A percentile compares a stretch with the other conserved stretches of the same genome.
These are phyloP conservation scores for Cheumatopsyche charites DNA, from an alignment of 1,140 invertebrate species.

Conservation along the genomic window DNA sequence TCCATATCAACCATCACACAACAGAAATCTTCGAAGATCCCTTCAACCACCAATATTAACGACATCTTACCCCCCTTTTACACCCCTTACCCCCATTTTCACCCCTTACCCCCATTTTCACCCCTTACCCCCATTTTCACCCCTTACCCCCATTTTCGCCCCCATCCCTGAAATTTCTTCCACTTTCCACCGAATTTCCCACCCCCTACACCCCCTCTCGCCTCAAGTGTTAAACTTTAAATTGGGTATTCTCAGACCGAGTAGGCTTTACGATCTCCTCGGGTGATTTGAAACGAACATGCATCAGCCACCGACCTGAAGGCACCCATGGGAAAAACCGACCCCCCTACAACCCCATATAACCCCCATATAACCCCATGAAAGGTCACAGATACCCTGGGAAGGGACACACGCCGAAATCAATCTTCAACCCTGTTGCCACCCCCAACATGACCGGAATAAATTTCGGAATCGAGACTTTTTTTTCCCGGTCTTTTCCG, in stretches of 20 bases:
- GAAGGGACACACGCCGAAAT: conserved; percentile 24
- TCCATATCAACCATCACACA: too few relatives aligned
- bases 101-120: too few relatives aligned
- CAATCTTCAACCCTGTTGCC: conserved; percentile 16
- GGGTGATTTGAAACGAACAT: conserved; percentile 31
- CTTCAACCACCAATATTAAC: too few relatives aligned
- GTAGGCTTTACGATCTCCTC: conserved; percentile 30
- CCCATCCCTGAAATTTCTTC: background rate
- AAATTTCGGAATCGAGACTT: conserved; percentile 29
- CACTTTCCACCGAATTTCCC: too few relatives aligned
- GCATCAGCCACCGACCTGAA: conserved; percentile 14
- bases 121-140: too few relatives aligned
- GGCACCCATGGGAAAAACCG: conserved; percentile 16
- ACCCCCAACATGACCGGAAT: conserved; percentile 34
- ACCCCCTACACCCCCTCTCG: background rate
- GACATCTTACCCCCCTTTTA: too few relatives aligned
- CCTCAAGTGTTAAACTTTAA: conserved; percentile 28
- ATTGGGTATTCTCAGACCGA: conserved; percentile 32
- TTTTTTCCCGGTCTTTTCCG: background rate
- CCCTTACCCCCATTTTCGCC: background rate
- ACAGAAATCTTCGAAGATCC: too few relatives aligned
- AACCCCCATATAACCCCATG: too few relatives aligned
- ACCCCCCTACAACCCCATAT: background rate
- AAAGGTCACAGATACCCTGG: background rate
- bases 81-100: too few relatives aligned